A percentile compares a stretch with the other conserved stretches of the same genome.
Conservation (phyloP, 2,888 invertebrate genomes). For the Gnatocerus cornutus region DNA sequence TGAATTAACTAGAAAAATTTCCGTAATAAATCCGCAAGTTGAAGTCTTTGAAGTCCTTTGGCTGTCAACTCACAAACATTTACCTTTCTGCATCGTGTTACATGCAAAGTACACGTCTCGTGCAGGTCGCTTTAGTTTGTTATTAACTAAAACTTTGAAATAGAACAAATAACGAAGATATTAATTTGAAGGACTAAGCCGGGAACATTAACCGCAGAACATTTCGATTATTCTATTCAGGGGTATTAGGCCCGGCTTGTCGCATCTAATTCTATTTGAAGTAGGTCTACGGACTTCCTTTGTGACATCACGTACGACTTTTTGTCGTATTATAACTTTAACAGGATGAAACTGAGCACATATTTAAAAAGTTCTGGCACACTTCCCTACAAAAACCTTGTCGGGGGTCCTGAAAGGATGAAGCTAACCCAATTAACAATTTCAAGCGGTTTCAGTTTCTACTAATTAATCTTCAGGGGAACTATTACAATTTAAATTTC, state of each 20-base stretch:
- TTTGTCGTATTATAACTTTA: constrained; percentile 39
- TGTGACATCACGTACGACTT: constrained; percentile 43
- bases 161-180: constrained; percentile 22
- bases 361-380: constrained; percentile 32
- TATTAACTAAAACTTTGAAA: constrained; percentile 20
- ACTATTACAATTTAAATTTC: constrained; percentile 32
- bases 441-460: constrained; percentile 28
- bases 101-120: constrained; percentile 11
- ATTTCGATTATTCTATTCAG: constrained; percentile 28
- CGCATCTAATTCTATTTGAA: constrained; percentile 30
- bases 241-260: constrained; percentile 13
- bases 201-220: constrained; percentile 13
- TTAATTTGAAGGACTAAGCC: constrained; percentile 16
- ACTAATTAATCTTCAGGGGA: constrained; percentile 32
- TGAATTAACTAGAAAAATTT: constrained; percentile 7
- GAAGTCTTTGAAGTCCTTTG: constrained; percentile 22
- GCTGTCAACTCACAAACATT: constrained; percentile 6
- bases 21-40: constrained; percentile 8
- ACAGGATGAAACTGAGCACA: constrained; percentile 27
- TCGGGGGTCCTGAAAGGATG: constrained; percentile 20
- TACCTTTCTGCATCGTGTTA: constrained; percentile 5
- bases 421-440: constrained; percentile 38
- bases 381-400: constrained; percentile 29
- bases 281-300: constrained; percentile 28
- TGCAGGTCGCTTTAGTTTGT: constrained; percentile 6